Evolutionary conservation across 2,888 invertebrate species (phyloP).

Genomic region (Mystacides longicornis): DNA sequence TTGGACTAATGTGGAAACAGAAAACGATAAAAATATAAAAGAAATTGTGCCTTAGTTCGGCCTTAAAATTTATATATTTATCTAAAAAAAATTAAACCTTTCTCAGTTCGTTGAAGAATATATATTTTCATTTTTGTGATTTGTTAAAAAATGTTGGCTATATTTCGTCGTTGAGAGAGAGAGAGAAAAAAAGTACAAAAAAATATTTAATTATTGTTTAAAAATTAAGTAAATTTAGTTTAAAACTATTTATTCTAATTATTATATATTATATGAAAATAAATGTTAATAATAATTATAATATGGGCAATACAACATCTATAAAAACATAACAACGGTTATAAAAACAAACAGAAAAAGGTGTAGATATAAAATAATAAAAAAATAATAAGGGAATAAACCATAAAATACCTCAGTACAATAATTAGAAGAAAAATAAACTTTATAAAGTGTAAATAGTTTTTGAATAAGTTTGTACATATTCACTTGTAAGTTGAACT

Average conservation of each 20-base stretch:
- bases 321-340: slow-evolving; percentile 10
- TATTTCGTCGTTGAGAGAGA: slow-evolving; percentile 9
- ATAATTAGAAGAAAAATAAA: background rate
- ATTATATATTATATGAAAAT: background rate
- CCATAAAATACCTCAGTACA: background rate
- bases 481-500: no score
- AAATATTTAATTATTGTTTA: slow-evolving; percentile 9
- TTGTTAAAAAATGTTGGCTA: slow-evolving; percentile 26
- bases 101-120: slow-evolving; percentile 29
- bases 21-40: slow-evolving; percentile 13
- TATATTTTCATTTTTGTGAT: slow-evolving; percentile 33
- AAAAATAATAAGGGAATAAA: background rate
- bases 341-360: background rate
- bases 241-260: slow-evolving; percentile 10
- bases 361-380: background rate
- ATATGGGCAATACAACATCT: slow-evolving; percentile 14
- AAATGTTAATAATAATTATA: slow-evolving; percentile 9
- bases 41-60: slow-evolving; percentile 42
- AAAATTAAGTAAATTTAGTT: slow-evolving; percentile 5
- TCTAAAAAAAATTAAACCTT: slow-evolving; percentile 28
- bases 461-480: no score
- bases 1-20: slow-evolving; percentile 9
- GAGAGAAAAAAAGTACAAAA: slow-evolving; percentile 19
- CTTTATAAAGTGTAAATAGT: background rate
- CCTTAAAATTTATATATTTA: slow-evolving; percentile 40